Evolutionary conservation across 2,888 invertebrate species (phyloP), one percentile per base, ranked within the genome.

Genomic region (Sclerodermus sp.): DNA sequence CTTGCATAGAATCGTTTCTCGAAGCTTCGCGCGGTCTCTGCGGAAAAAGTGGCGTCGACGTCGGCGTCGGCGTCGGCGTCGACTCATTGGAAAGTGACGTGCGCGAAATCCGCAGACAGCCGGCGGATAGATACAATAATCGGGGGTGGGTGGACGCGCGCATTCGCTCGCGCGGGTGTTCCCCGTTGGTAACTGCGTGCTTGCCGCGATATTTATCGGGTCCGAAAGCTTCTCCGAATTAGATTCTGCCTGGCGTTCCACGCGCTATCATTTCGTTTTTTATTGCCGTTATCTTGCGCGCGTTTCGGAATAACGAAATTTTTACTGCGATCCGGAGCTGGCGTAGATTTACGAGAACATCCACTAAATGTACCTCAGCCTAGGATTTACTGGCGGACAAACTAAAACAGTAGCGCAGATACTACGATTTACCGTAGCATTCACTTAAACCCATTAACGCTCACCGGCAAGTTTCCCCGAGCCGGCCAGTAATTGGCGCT

Each of bases 371-470:
- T 53, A 64, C 53, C 45, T 47, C 44, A 17, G 47, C 32, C 14
- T 39, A 49, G 50, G 50, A 63, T 60, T 64, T 57, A 57, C 50
- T 45, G 49, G 45, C 48, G 58, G 42, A 58, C 60, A 51, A 62
- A 64, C 55, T 55, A 51, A 52, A 58, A 64, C 61, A 53, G 47
- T 48, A 23, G 32, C 47, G 53, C 42, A 57, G 58, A 57, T 61
- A 57, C 55, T 53, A 58, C 52, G 52, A 63, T 63, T 63, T 64
- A 64, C 53, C 30, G 58, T 64, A 61, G 53, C 63, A 64, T 63
- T 64, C 64, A 64, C 64, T 63, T 64, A 61, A 58, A 61, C 53
- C 64, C 58, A 63, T 63, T 63, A 63, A 58, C 58, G 63, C 55
- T 34, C 49, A 42, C 47, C 44, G 52, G 49, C 53, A 58, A 61